Conservation (phyloP, 2,888 invertebrate species). For the Dasysyrphus tricinctus region DNA sequence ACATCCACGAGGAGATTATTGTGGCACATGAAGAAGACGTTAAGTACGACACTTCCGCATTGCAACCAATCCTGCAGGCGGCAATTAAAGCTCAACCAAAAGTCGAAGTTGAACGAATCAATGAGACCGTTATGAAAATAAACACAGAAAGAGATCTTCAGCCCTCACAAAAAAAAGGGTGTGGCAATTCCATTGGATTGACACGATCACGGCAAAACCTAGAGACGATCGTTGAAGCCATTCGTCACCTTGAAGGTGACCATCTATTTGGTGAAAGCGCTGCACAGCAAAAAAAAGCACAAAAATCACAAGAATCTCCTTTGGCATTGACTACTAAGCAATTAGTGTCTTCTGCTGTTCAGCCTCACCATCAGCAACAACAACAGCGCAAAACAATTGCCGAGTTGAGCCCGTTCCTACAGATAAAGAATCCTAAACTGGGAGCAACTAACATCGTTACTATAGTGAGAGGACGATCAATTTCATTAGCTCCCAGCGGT, state of each 20-base stretch:
- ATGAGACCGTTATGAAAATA: slow-evolving; percentile 84
- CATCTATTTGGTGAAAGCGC: slow-evolving; percentile 93
- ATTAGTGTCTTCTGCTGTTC: slow-evolving; percentile 53
- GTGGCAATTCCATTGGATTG: slow-evolving; percentile 79
- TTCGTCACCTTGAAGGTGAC: slow-evolving; percentile 98
- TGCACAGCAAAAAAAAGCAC: slow-evolving; percentile 80
- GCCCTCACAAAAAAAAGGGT: slow-evolving; percentile 52
- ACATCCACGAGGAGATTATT: slow-evolving; percentile 83
- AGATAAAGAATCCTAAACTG: slow-evolving; percentile 84
- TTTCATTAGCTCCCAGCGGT: slow-evolving; percentile 76
- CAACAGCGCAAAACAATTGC: slow-evolving; percentile 84
- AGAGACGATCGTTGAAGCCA: slow-evolving; percentile 99
- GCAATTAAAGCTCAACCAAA: slow-evolving; percentile 95
- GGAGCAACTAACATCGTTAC: slow-evolving; percentile 78
- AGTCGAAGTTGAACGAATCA: slow-evolving; percentile 89
- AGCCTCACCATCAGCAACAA: slow-evolving; percentile 76
- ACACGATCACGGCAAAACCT: slow-evolving; percentile 95
- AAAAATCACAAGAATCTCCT: slow-evolving; percentile 81
- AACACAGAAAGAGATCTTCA: slow-evolving; percentile 80
- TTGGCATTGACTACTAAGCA: slow-evolving; percentile 80
- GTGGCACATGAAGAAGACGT: slow-evolving; percentile 81
- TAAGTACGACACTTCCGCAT: slow-evolving; percentile 80
- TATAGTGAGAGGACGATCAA: slow-evolving; percentile 77
- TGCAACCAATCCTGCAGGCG: slow-evolving; percentile 91
- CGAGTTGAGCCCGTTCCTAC: slow-evolving; percentile 87